Base-by-base conservation (phyloP, 2,888 invertebrate species). In the Eristalis tenax region DNA sequence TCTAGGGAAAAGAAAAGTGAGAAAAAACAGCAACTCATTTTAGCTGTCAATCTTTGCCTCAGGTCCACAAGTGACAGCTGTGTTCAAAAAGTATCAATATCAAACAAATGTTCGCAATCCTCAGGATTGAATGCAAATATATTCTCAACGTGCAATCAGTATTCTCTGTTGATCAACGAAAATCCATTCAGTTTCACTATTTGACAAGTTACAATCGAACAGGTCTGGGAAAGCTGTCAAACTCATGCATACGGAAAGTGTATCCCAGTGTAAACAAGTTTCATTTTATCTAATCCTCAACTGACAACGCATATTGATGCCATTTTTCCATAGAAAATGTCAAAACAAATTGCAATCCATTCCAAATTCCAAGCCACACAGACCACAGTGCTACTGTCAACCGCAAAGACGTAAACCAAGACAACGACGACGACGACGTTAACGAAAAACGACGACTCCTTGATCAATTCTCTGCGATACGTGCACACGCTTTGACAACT, bases 331-430 rank as follows among this genome's bases (percentile, higher is more conserved):
- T 8, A 28, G 66, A 79, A 87, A 87, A 76, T 75, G 83, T 87
- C 87, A 83, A 87, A 80, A 87, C 87, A 87, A 87, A 87, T 87
- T 87, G 87, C 87, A 32, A 83, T 83, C 73, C 87, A 87, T 87
- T 87, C 79, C 75, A 57, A 80, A 80, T 80, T 76, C 76, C 79
- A 79, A 61, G 73, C 40, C 79, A 26, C 78, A 83, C 57, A 50
- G 50, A 74, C 71, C 50, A 76, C 40, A 70, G 56, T 28, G 43
- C 50, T 50, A 50, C 50, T 50, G 50, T 50, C 50, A 50, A 50
- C 18, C 50, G 50, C 50, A 18, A 10, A 32, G 32, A 18, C 50
- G 50, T 50, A 22, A 50, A 50, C 50, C 50, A 6, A 50, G 5
- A 59, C 35, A 43, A 50, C 74, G 18, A 73, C 79, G 74, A 71